Conservation (phyloP, 2,888 invertebrate genomes). For the Dryomyza anilis region DNA sequence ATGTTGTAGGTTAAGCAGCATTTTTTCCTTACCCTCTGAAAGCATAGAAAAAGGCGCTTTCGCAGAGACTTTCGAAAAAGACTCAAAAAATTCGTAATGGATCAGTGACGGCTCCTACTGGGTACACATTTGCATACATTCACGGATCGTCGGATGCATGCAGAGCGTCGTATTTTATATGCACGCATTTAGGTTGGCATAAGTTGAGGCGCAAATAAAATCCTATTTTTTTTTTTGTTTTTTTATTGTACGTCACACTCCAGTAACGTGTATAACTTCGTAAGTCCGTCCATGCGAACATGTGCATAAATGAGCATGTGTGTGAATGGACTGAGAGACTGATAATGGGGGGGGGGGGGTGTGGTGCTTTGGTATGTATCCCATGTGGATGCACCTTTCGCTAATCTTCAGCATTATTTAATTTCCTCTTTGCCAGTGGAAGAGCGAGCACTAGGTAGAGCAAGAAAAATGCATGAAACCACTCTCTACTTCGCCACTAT, state of each 20-base stretch:
- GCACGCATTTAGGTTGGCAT: slow-evolving; percentile 13
- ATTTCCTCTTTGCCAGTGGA: slow-evolving; percentile 1
- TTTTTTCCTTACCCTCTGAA: too few species aligned
- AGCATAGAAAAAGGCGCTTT: too few species aligned
- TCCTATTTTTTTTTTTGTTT: neutral
- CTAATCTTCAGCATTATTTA: slow-evolving; percentile 16
- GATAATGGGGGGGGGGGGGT: neutral
- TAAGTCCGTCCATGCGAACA: neutral
- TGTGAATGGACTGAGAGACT: neutral
- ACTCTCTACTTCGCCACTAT: neutral
- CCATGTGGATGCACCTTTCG: slow-evolving; percentile 5
- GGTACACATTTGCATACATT: neutral
- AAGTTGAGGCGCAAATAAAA: slow-evolving; percentile 11
- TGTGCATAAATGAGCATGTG: neutral
- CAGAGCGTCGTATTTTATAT: neutral
- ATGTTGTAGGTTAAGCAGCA: too few species aligned
- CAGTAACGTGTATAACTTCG: too few species aligned
- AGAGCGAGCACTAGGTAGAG: neutral
- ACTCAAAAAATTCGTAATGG: too few species aligned
- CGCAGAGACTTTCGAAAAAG: too few species aligned
- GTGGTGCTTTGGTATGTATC: neutral
- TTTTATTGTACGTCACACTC: neutral
- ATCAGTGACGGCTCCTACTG: too few species aligned
- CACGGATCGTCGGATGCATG: neutral
- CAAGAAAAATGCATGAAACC: neutral